A percentile compares a stretch with the other conserved stretches of the same genome.
These are phyloP conservation scores for Ametastegia equiseti DNA, from an alignment of 2,888 invertebrate species.

Conservation along the genomic window DNA sequence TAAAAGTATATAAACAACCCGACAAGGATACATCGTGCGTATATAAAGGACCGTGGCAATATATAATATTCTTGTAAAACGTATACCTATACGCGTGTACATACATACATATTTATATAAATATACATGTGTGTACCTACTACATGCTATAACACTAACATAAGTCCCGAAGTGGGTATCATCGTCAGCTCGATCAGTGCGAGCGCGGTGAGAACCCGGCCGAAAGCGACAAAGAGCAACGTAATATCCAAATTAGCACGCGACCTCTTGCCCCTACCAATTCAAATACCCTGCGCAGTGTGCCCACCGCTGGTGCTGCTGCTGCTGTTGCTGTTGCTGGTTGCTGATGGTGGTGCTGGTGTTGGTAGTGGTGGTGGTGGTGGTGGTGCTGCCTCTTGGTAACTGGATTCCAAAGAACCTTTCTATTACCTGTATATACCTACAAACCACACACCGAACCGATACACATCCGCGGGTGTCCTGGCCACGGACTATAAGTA, in stretches of 20 bases:
- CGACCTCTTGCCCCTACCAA: slow-evolving; percentile 49
- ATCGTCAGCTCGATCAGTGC: slow-evolving; percentile 4
- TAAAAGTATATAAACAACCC: not conserved
- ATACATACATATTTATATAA: not conserved
- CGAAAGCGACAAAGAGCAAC: slow-evolving; percentile 46
- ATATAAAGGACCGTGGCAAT: not conserved
- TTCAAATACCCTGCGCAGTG: slow-evolving; percentile 39
- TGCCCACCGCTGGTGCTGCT: not conserved
- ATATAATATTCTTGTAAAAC: too few species aligned
- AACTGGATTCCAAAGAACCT: slow-evolving; percentile 52
- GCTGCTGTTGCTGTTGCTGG: not conserved
- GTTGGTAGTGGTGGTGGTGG: not conserved
- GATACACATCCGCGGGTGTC: slow-evolving; percentile 45
- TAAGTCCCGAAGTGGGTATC: not conserved
- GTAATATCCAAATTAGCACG: slow-evolving; percentile 51
- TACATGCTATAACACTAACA: too few species aligned
- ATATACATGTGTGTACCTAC: not conserved
- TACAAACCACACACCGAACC: slow-evolving; percentile 1
- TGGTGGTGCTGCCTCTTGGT: slow-evolving; percentile 20
- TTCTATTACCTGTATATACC: slow-evolving; percentile 44
- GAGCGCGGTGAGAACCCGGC: slow-evolving; percentile 43
- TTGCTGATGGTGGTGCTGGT: not conserved
- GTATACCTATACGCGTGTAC: not conserved
- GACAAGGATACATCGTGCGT: not conserved
- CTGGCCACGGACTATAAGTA: not conserved